Evolutionary conservation across 1,140 invertebrate species (phyloP).

Genomic region (Pissodes strobi): DNA sequence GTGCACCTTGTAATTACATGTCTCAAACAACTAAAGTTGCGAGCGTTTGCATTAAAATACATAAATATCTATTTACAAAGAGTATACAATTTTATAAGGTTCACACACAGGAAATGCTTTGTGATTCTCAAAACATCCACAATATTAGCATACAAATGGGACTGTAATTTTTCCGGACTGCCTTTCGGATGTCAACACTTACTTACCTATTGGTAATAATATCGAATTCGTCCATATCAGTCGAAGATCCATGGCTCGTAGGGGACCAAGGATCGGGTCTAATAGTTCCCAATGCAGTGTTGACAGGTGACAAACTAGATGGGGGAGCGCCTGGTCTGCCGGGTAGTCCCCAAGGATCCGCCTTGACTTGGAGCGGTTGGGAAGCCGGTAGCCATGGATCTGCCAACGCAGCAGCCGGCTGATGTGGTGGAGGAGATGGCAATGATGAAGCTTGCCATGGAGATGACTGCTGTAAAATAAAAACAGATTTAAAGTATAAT

Average conservation of each 20-base stretch:
- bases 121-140: too few species aligned
- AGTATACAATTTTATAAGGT: too few species aligned
- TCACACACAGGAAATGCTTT: too few species aligned
- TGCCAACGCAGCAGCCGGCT: conserved; percentile 5
- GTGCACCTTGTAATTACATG: too few species aligned
- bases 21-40: too few species aligned
- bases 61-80: too few species aligned
- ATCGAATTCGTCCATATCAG: conserved; percentile 83
- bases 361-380: conserved; percentile 40
- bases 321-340: conserved; percentile 43
- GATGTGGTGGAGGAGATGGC: conserved; percentile 36
- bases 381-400: conserved; percentile 39
- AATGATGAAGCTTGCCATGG: conserved; percentile 43
- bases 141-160: too few species aligned
- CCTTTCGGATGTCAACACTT: too few species aligned
- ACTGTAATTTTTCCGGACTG: too few species aligned
- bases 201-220: conserved; percentile 73
- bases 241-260: conserved; percentile 62
- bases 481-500: too few species aligned
- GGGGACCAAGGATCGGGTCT: conserved; percentile 51
- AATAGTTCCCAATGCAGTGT: conserved; percentile 34
- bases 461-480: conserved; percentile 35
- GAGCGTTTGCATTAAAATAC: too few species aligned
- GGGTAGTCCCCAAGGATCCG: conserved; percentile 59
- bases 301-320: conserved; percentile 47